Percentiles rank a stretch among this genome's conserved stretches.
Conservation (phyloP, 2,797 vertebrate genomes). For the Lepilemur septentrionalis region DNA sequence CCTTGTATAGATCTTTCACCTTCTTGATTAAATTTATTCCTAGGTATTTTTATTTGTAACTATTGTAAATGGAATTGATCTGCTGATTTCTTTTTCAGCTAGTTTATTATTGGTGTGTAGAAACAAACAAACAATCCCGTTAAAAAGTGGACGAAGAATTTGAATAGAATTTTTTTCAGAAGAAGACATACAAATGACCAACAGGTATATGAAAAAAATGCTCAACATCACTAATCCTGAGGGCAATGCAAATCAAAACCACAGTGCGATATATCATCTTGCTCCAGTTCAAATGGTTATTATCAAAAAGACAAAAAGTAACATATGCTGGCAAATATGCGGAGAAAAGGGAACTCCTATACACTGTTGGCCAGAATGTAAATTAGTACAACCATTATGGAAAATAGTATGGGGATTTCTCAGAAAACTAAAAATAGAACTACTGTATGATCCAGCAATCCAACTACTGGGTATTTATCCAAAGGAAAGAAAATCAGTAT, state of each 20-base stretch:
- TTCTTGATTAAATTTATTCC: neutral
- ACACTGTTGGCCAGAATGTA: neutral
- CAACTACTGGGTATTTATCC: neutral
- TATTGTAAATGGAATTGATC: neutral
- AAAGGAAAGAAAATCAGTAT: neutral
- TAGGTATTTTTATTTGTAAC: neutral
- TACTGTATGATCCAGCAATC: neutral
- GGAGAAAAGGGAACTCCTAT: neutral
- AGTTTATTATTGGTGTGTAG: neutral
- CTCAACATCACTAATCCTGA: neutral
- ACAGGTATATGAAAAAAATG: neutral
- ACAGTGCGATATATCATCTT: neutral
- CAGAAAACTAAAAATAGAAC: neutral
- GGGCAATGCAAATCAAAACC: neutral
- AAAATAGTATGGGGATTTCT: neutral
- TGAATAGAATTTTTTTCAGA: neutral
- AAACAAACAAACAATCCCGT: neutral
- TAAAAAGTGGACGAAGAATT: neutral
- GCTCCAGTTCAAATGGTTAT: neutral
- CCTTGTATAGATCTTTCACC: neutral
- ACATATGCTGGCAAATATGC: neutral
- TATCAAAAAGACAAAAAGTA: neutral
- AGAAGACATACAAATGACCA: neutral
- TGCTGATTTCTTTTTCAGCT: neutral
- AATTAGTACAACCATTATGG: neutral